Base-by-base conservation (phyloP, 2,113 vertebrate genomes). In the Hyla sarda region DNA sequence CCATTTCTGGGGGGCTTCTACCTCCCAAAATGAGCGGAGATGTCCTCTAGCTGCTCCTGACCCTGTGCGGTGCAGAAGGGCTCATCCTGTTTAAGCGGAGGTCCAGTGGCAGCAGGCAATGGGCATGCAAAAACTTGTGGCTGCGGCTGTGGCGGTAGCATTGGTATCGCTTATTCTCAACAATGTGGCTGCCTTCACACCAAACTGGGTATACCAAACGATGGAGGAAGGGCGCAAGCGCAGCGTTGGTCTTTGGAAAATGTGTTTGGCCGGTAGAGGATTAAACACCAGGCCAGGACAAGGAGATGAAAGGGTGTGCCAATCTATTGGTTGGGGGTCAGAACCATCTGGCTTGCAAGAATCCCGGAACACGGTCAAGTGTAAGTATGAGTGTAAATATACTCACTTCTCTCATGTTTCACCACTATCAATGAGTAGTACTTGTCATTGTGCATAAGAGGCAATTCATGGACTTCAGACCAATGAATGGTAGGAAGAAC, bases 131-230 rank as follows among this genome's bases (percentile, higher is more conserved):
- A 97, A 96, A 93, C 95, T 99, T 87, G 97, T 99, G 91, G 95
- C 92, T 84, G 96, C 93, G n/a, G 98, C 98, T 2, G 98, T 96
- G 91, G 94, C 95, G 28, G 96, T 97, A 88, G 98, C 98, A 87
- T 94, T 99, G 89, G 93, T 98, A 88, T 99, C 98, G 6, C 95
- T 99, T 25, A 91, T 99, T 80, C 95, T 99, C 23, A 99, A 99
- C 90, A 99, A 98, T 4, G 95, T 95, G 0, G 97, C 98, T 16
- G 97, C 98, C 45, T 97, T 99, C 73, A 98, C 96, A 48, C 95
- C 97, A 79, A 96, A 96, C 92, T 99, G 98, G 98, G 97, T 99
- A 8, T 93, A 97, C 89, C 98, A 99, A 92, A 93, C 89, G 0
- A 91, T 98, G 92, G 97, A 98, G 88, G 97, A 98, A 0, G 98